Percentiles rank a stretch among this genome's conserved stretches.
These are phyloP conservation scores for Centropyge bicolor DNA, from an alignment of 2,797 vertebrate species.

Conservation along the genomic window DNA sequence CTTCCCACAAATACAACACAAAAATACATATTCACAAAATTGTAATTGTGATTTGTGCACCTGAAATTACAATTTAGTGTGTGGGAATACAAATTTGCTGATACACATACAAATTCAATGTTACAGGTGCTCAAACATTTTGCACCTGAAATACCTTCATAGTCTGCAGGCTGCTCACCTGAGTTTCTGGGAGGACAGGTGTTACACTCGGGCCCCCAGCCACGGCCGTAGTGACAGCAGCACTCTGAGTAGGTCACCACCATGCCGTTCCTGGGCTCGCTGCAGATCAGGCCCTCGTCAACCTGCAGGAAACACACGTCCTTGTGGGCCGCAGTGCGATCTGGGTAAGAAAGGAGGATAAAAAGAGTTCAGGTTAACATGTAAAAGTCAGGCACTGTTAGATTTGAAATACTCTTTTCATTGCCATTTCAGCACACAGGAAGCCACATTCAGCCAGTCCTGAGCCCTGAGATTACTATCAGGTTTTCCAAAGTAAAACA, in stretches of 20 bases:
- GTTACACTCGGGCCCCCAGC: constrained; percentile 92
- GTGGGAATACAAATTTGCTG: too few species aligned
- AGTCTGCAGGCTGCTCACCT: constrained; percentile 76
- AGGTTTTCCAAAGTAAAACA: background rate
- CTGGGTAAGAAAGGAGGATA: constrained; percentile 72
- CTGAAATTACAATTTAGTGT: too few species aligned
- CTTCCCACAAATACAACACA: too few species aligned
- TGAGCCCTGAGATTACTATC: background rate
- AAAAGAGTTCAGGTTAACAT: constrained; percentile 7
- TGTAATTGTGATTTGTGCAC: too few species aligned
- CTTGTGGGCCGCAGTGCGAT: constrained; percentile 89
- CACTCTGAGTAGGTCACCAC: constrained; percentile 91
- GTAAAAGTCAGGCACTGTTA: background rate
- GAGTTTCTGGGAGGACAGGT: constrained; percentile 89
- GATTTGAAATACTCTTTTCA: background rate
- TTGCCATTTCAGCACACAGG: background rate
- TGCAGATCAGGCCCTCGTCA: constrained; percentile 91
- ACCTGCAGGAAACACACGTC: constrained; percentile 92
- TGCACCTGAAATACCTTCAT: too few species aligned
- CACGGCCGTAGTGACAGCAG: constrained; percentile 91
- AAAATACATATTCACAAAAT: too few species aligned
- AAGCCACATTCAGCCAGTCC: constrained; percentile 10
- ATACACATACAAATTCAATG: too few species aligned
- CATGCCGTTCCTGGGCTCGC: constrained; percentile 81
- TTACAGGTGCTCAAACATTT: too few species aligned